Base-by-base conservation (phyloP, 2,797 vertebrate genomes). In the Spondyliosoma cantharus region DNA sequence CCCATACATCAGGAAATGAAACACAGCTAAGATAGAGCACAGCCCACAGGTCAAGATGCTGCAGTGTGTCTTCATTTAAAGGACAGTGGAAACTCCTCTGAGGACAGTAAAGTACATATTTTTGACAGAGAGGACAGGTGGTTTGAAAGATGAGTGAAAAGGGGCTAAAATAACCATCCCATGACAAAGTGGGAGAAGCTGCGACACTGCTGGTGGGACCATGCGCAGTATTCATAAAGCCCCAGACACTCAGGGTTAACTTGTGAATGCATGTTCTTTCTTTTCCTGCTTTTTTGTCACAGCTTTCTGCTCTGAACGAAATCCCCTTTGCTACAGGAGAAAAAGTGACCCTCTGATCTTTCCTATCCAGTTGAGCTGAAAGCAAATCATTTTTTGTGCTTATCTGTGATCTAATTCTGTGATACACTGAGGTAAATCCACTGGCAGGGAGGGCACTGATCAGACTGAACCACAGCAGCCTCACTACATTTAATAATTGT, bases 41-140 rank as follows among this genome's bases (percentile, higher is more conserved):
- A 81, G n/a, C 65, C 58, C 76, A 49, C 71, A 72, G 53, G 80
- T 63, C 56, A 67, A 63, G 48, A 72, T 5, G n/a, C 74, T 48
- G 80, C 59, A 78, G 65, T 85, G 48, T 48, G 69, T 86, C 84
- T 83, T 89, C 67, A 83, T 90, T 89, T 85, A 69, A 73, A 74
- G 48, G 76, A 80, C 68, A 61, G 48, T 13, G 52, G 69, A 25
- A 66, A 74, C 20, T 79, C 65, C 62, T 71, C 15, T 25, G 53
- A 63, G 71, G 69, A 42, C 42, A 43, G 58, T 22, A 65, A 7
- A 45, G 71, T 45, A 78, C 66, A 64, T 27, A 9, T 27, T 76
- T 64, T 43, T 74, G 50, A 83, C 49, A 61, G 52, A 60, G 50
- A 69, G 22, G 75, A 81, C 46, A 65, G 48, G 63, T 20, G 60